Evolutionary conservation across 2,113 vertebrate genomes (phyloP), one percentile per base, ranked within the genome.

Genomic region (Paralichthys olivaceus): DNA sequence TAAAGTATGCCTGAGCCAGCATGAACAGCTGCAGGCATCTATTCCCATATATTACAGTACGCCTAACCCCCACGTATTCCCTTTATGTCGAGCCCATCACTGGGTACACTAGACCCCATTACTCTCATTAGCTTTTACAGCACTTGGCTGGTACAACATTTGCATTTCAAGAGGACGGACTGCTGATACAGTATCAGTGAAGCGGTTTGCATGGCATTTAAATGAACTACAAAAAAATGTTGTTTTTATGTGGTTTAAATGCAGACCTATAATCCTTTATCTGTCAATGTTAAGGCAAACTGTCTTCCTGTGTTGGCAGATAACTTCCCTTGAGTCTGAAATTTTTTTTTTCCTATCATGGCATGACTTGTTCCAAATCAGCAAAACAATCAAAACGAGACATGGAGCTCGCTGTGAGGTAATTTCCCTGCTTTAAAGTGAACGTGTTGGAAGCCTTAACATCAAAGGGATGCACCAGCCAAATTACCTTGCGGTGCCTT

Each of bases 51-150:
- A 89, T 87, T 86, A 84, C 65, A 75, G 75, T 66, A 47, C 2
- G 56, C 74, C 87, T 84, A 84, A 84, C 76, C 88, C 79, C 79
- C 75, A 66, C 81, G 81, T 87, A 80, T 86, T 83, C 85, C 84
- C 89, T 90, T 90, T 84, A 89, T 86, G 84, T 86, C 51, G 59
- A 76, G 80, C 79, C 82, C 74, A 88, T 91, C 85, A 84, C 83
- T 17, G 82, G 84, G 71, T 86, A 88, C 73, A 77, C 84, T 74
- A 80, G 75, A 88, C 81, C 86, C 84, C 81, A 87, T 91, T 89
- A 90, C 88, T 88, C 86, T 89, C 89, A 92, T 92, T 93, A 86
- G 87, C 79, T 89, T 91, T 89, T 88, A 92, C 77, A 62, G 77
- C 84, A 86, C 80, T 90, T 89, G 84, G 83, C 91, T 84, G 76